These are phyloP conservation scores for Xestia xanthographa DNA, from an alignment of 2,888 invertebrate genomes.

Conservation along the genomic window DNA sequence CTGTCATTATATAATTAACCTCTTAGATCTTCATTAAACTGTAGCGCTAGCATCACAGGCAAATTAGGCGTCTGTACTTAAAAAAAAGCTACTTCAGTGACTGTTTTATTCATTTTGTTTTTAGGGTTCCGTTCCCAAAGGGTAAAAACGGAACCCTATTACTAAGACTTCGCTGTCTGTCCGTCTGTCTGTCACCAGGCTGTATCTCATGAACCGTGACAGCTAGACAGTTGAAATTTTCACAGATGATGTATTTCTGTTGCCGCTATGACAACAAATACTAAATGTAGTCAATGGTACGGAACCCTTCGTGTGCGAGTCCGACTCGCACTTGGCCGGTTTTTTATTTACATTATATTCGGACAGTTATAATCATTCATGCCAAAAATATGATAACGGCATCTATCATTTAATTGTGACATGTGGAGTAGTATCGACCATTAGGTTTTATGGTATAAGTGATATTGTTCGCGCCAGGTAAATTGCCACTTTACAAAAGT, in stretches of 20 bases:
- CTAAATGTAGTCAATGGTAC: too few relatives aligned
- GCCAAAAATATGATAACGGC: slow-evolving; percentile 27
- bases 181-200: too few relatives aligned
- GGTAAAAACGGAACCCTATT: too few relatives aligned
- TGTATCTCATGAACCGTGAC: too few relatives aligned
- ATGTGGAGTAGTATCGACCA: slow-evolving; percentile 54
- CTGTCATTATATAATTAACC: neutral
- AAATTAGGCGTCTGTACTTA: neutral
- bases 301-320: too few relatives aligned
- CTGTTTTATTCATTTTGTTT: neutral
- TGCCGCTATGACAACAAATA: too few relatives aligned
- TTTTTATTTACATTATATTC: neutral
- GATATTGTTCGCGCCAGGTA: slow-evolving; percentile 69
- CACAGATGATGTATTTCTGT: too few relatives aligned
- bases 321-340: too few relatives aligned
- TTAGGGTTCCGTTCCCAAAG: too few relatives aligned
- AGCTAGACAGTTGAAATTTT: too few relatives aligned
- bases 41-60: neutral
- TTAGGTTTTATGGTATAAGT: slow-evolving; percentile 64
- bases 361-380: neutral
- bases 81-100: neutral
- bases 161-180: too few relatives aligned
- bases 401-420: slow-evolving; percentile 61
- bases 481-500: slow-evolving; percentile 77
- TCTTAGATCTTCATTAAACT: neutral